These are phyloP conservation scores for Zaprionus capensis DNA, from an alignment of 1,140 invertebrate species.

Conservation along the genomic window DNA sequence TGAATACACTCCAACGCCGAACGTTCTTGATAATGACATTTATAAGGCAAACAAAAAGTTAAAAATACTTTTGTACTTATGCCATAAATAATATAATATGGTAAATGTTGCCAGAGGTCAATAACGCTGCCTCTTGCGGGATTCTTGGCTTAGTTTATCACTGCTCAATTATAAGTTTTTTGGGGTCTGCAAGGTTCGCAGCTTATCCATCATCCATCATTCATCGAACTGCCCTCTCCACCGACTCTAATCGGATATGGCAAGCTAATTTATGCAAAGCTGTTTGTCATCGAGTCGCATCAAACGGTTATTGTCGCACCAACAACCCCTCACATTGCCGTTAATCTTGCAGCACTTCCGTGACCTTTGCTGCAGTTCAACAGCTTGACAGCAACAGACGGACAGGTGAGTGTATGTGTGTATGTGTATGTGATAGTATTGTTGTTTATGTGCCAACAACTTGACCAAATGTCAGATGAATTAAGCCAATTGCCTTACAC, in stretches of 20 bases:
- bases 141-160: conserved; percentile 46
- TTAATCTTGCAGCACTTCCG: conserved; percentile 67
- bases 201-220: conserved; percentile 29
- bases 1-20: conserved; percentile 34
- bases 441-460: conserved; percentile 2
- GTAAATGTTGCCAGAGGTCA: conserved; percentile 45
- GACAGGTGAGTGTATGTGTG: conserved; percentile 12
- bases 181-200: conserved; percentile 14
- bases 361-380: conserved; percentile 62
- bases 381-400: background rate
- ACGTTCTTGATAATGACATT: conserved; percentile 69
- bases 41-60: conserved; percentile 49
- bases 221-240: conserved; percentile 9
- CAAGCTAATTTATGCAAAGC: conserved; percentile 57
- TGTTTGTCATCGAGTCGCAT: conserved; percentile 47
- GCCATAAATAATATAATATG: background rate
- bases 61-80: conserved; percentile 13
- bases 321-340: conserved; percentile 35
- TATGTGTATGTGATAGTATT: background rate
- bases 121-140: conserved; percentile 21
- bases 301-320: conserved; percentile 71
- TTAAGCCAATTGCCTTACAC: conserved; percentile 63
- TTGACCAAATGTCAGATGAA: conserved; percentile 43
- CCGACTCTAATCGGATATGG: conserved; percentile 10
- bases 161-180: background rate